A percentile compares a stretch with the other conserved stretches of the same genome.
Conservation (phyloP, 2,113 vertebrate genomes). For the Thalassoma bifasciatum region DNA sequence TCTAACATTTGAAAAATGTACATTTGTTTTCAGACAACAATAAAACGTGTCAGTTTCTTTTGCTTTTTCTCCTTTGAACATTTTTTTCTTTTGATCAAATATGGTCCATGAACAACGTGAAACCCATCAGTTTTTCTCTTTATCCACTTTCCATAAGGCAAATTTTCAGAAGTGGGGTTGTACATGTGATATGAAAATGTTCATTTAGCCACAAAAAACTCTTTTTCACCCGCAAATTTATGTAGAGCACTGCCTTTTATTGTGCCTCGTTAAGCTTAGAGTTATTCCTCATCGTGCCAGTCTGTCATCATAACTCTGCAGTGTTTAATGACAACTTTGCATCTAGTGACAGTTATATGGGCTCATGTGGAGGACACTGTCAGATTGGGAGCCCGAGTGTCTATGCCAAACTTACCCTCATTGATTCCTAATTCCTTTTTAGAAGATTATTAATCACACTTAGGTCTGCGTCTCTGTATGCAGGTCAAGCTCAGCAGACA, state of each 20-base stretch:
- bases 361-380: slow-evolving; percentile 28
- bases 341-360: slow-evolving; percentile 46
- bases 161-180: too few relatives aligned
- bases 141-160: too few relatives aligned
- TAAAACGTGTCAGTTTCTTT: too few relatives aligned
- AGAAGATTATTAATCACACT: slow-evolving; percentile 50
- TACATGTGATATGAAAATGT: not conserved
- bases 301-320: slow-evolving; percentile 45
- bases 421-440: slow-evolving; percentile 26
- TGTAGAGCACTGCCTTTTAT: slow-evolving; percentile 4
- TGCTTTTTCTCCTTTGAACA: too few relatives aligned
- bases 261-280: not conserved
- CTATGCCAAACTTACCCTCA: slow-evolving; percentile 30
- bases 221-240: slow-evolving; percentile 7
- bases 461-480: slow-evolving; percentile 11
- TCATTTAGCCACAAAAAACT: not conserved
- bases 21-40: too few relatives aligned
- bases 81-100: too few relatives aligned
- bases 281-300: slow-evolving; percentile 14
- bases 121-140: too few relatives aligned
- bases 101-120: too few relatives aligned
- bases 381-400: slow-evolving; percentile 40
- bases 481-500: slow-evolving; percentile 31
- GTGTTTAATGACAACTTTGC: slow-evolving; percentile 40
- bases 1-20: too few relatives aligned